Evolutionary conservation across 2,113 vertebrate species (phyloP).

Genomic region (Pterocles burchelli): DNA sequence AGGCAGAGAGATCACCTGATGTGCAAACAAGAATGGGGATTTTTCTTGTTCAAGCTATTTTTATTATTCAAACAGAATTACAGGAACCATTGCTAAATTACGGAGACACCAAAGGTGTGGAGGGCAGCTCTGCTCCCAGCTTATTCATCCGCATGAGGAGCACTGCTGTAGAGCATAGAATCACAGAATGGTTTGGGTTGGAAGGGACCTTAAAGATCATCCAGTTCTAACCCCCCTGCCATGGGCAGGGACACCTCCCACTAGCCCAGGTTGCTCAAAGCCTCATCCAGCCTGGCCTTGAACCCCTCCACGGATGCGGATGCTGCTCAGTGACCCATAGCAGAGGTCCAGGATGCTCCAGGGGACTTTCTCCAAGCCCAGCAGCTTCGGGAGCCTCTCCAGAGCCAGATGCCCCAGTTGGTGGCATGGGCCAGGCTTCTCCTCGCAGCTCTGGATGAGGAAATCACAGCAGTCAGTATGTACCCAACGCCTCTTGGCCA

Average conservation of each 20-base stretch:
- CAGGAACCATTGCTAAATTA: neutral
- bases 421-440: no score
- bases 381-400: neutral
- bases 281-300: no score
- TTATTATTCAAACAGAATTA: neutral
- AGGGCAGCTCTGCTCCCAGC: neutral
- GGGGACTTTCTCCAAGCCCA: neutral
- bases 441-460: neutral
- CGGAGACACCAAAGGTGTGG: neutral
- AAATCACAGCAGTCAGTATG: neutral
- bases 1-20: neutral
- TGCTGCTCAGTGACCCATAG: neutral
- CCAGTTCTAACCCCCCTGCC: no score
- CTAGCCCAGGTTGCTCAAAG: no score
- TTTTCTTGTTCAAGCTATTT: neutral
- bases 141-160: neutral
- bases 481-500: rapidly evolving
- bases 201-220: no score
- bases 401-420: neutral
- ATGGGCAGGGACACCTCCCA: no score
- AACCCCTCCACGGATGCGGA: no score
- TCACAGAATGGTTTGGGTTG: no score
- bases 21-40: neutral
- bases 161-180: neutral
- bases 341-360: neutral